Evolutionary conservation across 2,113 vertebrate genomes (phyloP).

Genomic region (Girardinichthys multiradiatus): DNA sequence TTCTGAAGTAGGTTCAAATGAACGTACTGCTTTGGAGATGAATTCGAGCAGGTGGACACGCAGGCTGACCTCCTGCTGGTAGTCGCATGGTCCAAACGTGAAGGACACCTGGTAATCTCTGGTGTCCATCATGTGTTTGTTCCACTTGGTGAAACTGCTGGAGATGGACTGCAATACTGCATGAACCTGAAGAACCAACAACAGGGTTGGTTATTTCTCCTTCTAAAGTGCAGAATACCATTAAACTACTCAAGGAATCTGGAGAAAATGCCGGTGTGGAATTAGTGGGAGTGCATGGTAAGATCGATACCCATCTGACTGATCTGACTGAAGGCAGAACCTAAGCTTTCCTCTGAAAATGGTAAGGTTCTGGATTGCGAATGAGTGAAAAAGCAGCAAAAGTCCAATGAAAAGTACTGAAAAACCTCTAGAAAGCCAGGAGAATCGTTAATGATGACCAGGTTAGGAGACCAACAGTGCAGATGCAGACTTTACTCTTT

Average conservation of each 20-base stretch:
- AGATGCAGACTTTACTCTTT: too few relatives aligned
- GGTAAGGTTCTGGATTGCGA: too few relatives aligned
- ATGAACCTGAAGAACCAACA: slow-evolving; percentile 62
- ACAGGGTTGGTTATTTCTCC: neutral
- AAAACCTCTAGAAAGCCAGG: too few relatives aligned
- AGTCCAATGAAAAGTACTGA: too few relatives aligned
- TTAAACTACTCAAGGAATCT: neutral
- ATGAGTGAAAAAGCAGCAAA: too few relatives aligned
- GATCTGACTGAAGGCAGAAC: too few relatives aligned
- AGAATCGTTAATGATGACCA: too few relatives aligned
- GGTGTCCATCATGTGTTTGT: slow-evolving; percentile 98
- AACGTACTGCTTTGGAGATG: slow-evolving; percentile 84
- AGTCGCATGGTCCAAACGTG: slow-evolving; percentile 94
- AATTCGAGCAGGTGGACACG: slow-evolving; percentile 94
- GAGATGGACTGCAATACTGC: slow-evolving; percentile 90
- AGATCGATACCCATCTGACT: neutral
- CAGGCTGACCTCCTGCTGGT: slow-evolving; percentile 94
- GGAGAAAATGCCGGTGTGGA: neutral
- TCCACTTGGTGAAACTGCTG: slow-evolving; percentile 94
- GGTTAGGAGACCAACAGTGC: too few relatives aligned
- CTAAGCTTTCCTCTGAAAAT: too few relatives aligned
- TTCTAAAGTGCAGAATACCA: neutral
- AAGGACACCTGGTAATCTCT: slow-evolving; percentile 96
- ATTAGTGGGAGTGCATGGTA: neutral
- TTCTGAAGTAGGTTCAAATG: neutral